Percentiles rank a stretch among this genome's conserved stretches.
Evolutionary conservation across 2,797 vertebrate genomes (phyloP).

Genomic region (Phalloptychus januarius): DNA sequence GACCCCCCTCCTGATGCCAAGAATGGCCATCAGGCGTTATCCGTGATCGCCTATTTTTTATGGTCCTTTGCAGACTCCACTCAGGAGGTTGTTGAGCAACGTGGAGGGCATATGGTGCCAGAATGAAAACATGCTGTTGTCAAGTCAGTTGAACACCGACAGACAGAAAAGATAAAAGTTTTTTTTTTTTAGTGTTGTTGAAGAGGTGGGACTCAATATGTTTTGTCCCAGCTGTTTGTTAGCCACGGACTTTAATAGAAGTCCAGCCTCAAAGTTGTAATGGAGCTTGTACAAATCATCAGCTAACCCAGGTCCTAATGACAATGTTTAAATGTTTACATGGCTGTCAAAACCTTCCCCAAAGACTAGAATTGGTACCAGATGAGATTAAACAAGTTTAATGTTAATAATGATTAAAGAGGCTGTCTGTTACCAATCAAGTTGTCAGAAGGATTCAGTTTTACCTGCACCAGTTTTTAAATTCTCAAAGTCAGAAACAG

Average conservation of each 20-base stretch:
- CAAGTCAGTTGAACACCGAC: conserved; percentile 67
- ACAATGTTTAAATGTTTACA: conserved; percentile 27
- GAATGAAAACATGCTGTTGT: conserved; percentile 63
- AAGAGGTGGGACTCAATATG: conserved; percentile 50
- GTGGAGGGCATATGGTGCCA: conserved; percentile 76
- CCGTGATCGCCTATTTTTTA: conserved; percentile 76
- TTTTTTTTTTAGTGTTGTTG: conserved; percentile 49
- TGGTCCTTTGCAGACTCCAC: conserved; percentile 72
- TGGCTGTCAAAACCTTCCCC: conserved; percentile 16
- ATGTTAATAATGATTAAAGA: neutral
- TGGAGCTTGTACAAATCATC: conserved; percentile 30
- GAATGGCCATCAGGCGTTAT: conserved; percentile 79
- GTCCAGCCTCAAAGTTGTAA: conserved; percentile 24
- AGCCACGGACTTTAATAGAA: conserved; percentile 51
- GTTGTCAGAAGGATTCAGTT: conserved; percentile 17
- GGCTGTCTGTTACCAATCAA: neutral
- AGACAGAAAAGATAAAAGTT: conserved; percentile 46
- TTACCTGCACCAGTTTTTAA: conserved; percentile 28
- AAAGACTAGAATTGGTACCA: conserved; percentile 24
- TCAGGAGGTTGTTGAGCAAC: conserved; percentile 78
- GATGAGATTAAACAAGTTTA: conserved; percentile 8
- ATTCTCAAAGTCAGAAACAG: conserved; percentile 8
- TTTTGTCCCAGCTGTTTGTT: conserved; percentile 70
- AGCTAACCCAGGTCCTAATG: conserved; percentile 21
- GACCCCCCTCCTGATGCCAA: conserved; percentile 69